Base-by-base conservation (phyloP, 2,888 invertebrate genomes). In the Dynastes grantii region DNA sequence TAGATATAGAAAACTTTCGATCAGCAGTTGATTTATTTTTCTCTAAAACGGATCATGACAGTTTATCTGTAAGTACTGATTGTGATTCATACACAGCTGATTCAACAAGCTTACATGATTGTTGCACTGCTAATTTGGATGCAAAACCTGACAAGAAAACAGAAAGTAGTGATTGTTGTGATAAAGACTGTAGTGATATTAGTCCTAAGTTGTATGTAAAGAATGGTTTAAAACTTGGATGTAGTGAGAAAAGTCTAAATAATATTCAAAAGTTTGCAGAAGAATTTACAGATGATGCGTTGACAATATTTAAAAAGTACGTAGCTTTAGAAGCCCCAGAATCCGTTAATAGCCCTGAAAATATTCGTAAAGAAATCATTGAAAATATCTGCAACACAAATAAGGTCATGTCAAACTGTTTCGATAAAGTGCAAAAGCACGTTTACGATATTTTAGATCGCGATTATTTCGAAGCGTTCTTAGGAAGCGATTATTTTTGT, bases 401-500 rank as follows among this genome's bases (percentile, higher is more conserved):
- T 27, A 93, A 93, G 76, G 89, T 92, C 79, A 90, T 94, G 77
- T 92, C 92, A 84, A 91, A 92, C 84, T 95, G 95, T 87, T 96
- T 97, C 87, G 91, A 92, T 81, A 91, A 92, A 80, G 93, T 95
- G 76, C 95, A 96, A 87, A 91, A 92, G 82, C 91, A 92, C 87
- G 90, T 96, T 79, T 84, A 83, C 81, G 90, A 91, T 78, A 89
- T 92, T 85, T 92, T 97, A 87, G 93, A 96, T 84, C 91, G 91
- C 75, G 92, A 94, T 89, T 94, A 94, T 90, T 94, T 95, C 87
- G 92, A 93, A 84, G 94, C 94, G 83, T 99, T 97, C 89, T 89
- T 95, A 82, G 92, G 93, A 84, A 97, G 97, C 88, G 94, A 95
- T 85, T 95, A 94, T 87, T 96, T 96, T 89, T 96, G 96, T 86